A percentile compares a stretch with the other conserved stretches of the same genome.
These are phyloP conservation scores for human DNA, from an alignment of 2,113 vertebrate genomes.

Conservation along the genomic window DNA sequence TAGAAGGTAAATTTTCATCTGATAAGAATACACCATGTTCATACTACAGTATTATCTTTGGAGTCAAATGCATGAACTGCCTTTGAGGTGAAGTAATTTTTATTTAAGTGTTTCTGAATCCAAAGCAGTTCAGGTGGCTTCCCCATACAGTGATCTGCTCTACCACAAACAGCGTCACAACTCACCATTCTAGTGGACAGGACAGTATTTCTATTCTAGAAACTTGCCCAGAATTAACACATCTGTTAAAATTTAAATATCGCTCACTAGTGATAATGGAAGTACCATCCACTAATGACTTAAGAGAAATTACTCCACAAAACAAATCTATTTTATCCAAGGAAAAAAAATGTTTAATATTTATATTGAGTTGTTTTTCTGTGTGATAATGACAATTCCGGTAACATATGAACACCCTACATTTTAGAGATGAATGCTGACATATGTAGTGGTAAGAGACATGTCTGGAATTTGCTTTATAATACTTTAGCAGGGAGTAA, in stretches of 20 bases:
- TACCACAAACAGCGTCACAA: too few relatives aligned
- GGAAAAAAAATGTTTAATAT: neutral
- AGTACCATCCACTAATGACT: conserved; percentile 15
- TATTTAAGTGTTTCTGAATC: neutral
- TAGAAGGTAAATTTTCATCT: neutral
- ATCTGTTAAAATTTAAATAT: conserved; percentile 24
- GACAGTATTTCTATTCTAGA: neutral
- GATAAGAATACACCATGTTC: neutral
- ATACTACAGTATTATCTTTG: neutral
- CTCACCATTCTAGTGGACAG: neutral
- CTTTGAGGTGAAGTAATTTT: neutral
- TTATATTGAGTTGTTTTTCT: neutral
- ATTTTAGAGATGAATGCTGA: neutral
- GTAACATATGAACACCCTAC: neutral
- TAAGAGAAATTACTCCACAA: conserved; percentile 1
- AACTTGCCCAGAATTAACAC: conserved; percentile 34
- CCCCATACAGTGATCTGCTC: neutral
- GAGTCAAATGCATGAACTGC: neutral
- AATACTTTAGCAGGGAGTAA: neutral
- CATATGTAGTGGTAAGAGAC: neutral
- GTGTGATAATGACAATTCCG: neutral
- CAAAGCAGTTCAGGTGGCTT: neutral
- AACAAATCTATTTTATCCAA: neutral
- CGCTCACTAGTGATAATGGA: neutral
- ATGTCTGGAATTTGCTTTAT: neutral